Evolutionary conservation across 2,113 vertebrate species (phyloP).

Genomic region (Actenoides lindsayi): DNA sequence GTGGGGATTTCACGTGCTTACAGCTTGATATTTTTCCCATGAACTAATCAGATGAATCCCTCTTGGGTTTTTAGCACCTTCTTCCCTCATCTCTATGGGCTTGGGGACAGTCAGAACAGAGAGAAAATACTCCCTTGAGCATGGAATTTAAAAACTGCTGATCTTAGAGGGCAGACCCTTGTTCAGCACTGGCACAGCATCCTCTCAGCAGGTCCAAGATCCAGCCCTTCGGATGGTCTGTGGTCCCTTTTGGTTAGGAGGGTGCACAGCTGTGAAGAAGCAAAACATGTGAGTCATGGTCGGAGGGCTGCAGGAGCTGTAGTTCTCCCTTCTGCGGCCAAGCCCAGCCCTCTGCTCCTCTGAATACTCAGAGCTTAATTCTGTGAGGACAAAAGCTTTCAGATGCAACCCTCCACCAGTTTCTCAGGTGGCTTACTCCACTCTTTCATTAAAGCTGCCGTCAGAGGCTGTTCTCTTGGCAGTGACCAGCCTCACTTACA

Average conservation of each 20-base stretch:
- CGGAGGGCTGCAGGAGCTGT: conserved; percentile 27
- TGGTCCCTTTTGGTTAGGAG: conserved; percentile 57
- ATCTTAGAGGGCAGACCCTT: background rate
- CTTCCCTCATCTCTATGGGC: background rate
- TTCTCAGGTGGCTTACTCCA: background rate
- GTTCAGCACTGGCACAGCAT: background rate
- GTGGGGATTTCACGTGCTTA: background rate
- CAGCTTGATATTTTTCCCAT: background rate
- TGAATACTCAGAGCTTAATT: background rate
- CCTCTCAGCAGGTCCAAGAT: background rate
- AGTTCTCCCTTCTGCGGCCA: conserved; percentile 23
- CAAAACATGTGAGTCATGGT: conserved; percentile 68
- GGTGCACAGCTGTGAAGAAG: conserved; percentile 72
- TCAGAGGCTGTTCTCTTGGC: background rate
- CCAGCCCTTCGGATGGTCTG: conserved; percentile 25
- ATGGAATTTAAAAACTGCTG: background rate
- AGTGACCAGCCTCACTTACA: background rate
- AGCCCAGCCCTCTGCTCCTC: background rate
- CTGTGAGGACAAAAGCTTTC: background rate
- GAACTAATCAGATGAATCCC: background rate
- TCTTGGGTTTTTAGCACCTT: conserved; percentile 4
- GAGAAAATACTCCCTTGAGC: background rate
- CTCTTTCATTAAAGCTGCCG: background rate
- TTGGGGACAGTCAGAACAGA: background rate
- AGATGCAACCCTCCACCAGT: background rate